Base-by-base conservation (phyloP, 1,140 invertebrate genomes). In the Drosophila neocordata region DNA sequence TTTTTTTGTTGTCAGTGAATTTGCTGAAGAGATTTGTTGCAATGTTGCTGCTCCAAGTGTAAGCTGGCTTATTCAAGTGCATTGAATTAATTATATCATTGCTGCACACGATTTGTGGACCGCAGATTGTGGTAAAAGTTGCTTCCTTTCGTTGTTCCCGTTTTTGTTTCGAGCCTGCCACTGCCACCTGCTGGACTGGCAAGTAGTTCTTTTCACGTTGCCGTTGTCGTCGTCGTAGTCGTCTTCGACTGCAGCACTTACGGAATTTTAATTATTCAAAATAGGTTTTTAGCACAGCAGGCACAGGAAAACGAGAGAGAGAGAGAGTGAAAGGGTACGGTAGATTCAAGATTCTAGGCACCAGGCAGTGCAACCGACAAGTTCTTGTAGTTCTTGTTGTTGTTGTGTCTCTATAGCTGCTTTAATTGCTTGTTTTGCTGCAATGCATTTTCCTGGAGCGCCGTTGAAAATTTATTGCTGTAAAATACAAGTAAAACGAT, bases 31-130 rank as follows among this genome's bases (percentile, higher is more conserved):
- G 13, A 35, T 13, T 41, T 31, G 58, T 41, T 31, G 58, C 58
- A 41, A 35, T 57, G 53, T 55, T 63, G 20, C 48, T 69, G 52
- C 52, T 77, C 20, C 58, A 65, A 55, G 60, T 67, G 61, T 66
- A 74, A 64, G 73, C 51, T 73, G 70, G 69, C 66, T 81, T 87
- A 75, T 84, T 87, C 77, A 72, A 79, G 79, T 77, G 87, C 79
- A 90, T 87, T 90, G 87, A 90, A 90, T 90, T 90, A 90, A 90
- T 90, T 90, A 90, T 90, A 80, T 77, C 87, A 89, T 89, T 80
- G 87, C 83, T 80, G 76, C 74, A 70, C 67, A 59, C 48, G 62
- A 61, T 69, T 70, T 63, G 64, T 71, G 51, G 66, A 72, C 74
- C 81, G 73, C 78, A 85, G 81, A 80, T 80, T 85, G 73, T 84